Evolutionary conservation across 2,113 vertebrate species (phyloP), one percentile per base, ranked within the genome.

Genomic region (Aspidoscelis tigris): DNA sequence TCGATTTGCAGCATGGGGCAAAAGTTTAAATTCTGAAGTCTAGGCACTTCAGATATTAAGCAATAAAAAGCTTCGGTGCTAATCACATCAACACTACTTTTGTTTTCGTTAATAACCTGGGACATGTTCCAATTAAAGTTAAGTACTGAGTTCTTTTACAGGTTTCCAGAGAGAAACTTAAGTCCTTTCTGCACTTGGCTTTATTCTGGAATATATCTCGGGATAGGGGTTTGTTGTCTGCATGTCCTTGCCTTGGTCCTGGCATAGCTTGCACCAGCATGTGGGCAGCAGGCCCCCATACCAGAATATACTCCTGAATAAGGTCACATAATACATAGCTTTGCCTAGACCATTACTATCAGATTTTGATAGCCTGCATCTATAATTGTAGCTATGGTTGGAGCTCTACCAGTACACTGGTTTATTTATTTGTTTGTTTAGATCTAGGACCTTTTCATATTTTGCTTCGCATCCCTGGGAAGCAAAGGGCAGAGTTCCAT

Each of bases 1-100:
- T 93, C 92, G 92, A 92, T 92, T 94, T 94, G 89, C 86, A 83
- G 65, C 78, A 84, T 84, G 87, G 91, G 81, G 85, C 61, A 24
- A 65, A 87, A 91, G 85, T 86, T 91, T 87, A 91, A 89, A 77
- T 33, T 77, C 77, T 44, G 83, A 90, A 78, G 85, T 83, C 68
- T 87, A 53, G 65, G 68, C 33, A 86, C 87, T 80, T 78, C 2
- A 85, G 85, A 89, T 75, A 84, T 85, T 88, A 90, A 82, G 14
- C 21, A 71, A 89, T 80, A 47, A 50, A 58, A 61, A n/a, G 16
- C 44, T 73, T 65, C 11, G 43, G 71, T 47, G 71, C 81, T 82
- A 64, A 80, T 80, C 39, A 66, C 44, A 41, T 39, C 3, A 2
- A 7, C 58, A 66, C 68, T 6, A 53, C 83, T 53, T 80, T 74